Evolutionary conservation across 2,113 vertebrate species (phyloP).

Genomic region (Zootoca vivipara): DNA sequence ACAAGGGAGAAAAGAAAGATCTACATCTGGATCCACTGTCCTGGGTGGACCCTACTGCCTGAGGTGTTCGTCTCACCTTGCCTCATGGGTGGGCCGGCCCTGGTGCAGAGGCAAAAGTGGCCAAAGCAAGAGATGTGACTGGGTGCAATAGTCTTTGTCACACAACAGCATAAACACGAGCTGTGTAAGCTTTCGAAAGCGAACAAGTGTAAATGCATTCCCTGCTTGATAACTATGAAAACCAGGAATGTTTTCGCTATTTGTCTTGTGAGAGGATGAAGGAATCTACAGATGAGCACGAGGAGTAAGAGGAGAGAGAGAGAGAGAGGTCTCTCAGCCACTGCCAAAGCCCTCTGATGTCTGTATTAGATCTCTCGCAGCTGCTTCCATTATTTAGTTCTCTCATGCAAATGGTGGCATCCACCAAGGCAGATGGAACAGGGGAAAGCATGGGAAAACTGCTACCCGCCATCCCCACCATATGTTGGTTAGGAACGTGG

Average conservation of each 20-base stretch:
- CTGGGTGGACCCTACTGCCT: too few relatives aligned
- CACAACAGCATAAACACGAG: neutral
- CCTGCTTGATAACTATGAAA: neutral
- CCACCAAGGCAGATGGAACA: neutral
- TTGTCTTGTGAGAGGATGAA: neutral
- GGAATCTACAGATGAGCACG: conserved; percentile 8
- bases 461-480: neutral
- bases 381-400: conserved; percentile 5
- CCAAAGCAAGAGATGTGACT: too few relatives aligned
- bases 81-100: too few relatives aligned
- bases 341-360: neutral
- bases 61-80: too few relatives aligned
- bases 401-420: neutral
- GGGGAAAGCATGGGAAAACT: neutral
- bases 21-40: too few relatives aligned
- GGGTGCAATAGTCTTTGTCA: neutral
- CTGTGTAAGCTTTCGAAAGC: neutral
- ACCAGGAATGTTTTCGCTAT: conserved; percentile 11
- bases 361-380: neutral
- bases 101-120: too few relatives aligned
- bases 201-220: neutral
- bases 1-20: too few relatives aligned
- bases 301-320: neutral
- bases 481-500: neutral
- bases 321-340: neutral